Base-by-base conservation (phyloP, 1,140 invertebrate species). In the Gryllus bimaculatus region DNA sequence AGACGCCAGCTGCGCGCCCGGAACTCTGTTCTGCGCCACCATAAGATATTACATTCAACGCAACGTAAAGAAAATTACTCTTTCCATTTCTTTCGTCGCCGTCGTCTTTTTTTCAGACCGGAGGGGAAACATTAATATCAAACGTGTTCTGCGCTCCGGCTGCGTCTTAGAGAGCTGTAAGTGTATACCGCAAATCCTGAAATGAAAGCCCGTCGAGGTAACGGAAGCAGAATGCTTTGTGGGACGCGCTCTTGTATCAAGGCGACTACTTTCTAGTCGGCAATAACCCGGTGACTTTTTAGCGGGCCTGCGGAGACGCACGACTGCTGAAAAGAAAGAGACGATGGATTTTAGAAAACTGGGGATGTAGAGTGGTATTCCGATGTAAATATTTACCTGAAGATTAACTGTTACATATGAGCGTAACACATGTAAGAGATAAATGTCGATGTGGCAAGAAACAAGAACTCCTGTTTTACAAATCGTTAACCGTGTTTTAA, bases 11-110 rank as follows among this genome's bases (percentile, higher is more conserved):
- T 66, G 54, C 54, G 54, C 54, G 26, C 54, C 10, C 54, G 10
- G 54, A 13, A 18, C 54, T 66, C 54, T 66, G 54, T 13, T 10
- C 54, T 66, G 54, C 54, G 7, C 54, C 54, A 66, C 54, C 54
- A 66, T 66, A 66, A 66, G 54, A 13, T 66, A 66, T 66, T 66
- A 66, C 54, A 66, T 66, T 66, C 54, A 66, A 66, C 54, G 54
- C 54, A 66, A 66, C 54, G 54, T 66, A 66, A 66, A 66, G 54
- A 66, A 66, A 66, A 66, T 66, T 66, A 66, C 54, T 66, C 54
- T 66, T 66, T 66, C 54, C 54, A 66, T 66, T 66, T 66, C 54
- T 66, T 66, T 66, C 54, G 10, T 66, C 7, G 10, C 18, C 54
- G 54, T 66, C 54, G 2, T n/a, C n/a, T 39, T 39, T 39, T 66